Percentiles rank a stretch among this genome's conserved stretches.
Conservation (phyloP, 2,113 vertebrate species). For the Peromyscus polionotus region DNA sequence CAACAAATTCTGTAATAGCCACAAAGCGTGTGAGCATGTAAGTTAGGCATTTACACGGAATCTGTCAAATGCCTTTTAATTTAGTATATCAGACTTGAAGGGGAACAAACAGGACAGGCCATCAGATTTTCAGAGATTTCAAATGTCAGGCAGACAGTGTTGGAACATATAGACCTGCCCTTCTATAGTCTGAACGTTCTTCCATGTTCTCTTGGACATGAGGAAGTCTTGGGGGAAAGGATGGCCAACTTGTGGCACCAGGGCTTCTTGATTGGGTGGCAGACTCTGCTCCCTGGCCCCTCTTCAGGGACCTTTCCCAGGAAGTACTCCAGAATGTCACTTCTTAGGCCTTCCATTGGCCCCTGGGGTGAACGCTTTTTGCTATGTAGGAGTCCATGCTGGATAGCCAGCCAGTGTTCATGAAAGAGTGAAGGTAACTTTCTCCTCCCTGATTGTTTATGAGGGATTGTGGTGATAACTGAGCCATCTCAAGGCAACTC, state of each 20-base stretch:
- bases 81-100: background rate
- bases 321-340: background rate
- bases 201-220: background rate
- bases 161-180: background rate
- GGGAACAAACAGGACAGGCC: background rate
- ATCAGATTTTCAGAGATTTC: constrained; percentile 29
- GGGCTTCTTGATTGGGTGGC: background rate
- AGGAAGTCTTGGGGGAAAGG: background rate
- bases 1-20: background rate
- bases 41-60: background rate
- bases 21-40: background rate
- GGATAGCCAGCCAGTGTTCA: constrained; percentile 35
- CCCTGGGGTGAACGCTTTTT: background rate
- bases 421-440: constrained; percentile 68
- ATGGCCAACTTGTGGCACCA: accelerated
- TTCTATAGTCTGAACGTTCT: constrained; percentile 7
- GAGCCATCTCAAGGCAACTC: constrained; percentile 67
- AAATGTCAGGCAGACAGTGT: background rate
- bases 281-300: background rate
- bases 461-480: constrained; percentile 50
- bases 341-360: background rate
- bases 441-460: constrained; percentile 43
- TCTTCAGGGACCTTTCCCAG: background rate
- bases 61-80: background rate
- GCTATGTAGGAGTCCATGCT: accelerated